Evolutionary conservation across 2,797 vertebrate species (phyloP).

Genomic region (Lacerta bilineata): DNA sequence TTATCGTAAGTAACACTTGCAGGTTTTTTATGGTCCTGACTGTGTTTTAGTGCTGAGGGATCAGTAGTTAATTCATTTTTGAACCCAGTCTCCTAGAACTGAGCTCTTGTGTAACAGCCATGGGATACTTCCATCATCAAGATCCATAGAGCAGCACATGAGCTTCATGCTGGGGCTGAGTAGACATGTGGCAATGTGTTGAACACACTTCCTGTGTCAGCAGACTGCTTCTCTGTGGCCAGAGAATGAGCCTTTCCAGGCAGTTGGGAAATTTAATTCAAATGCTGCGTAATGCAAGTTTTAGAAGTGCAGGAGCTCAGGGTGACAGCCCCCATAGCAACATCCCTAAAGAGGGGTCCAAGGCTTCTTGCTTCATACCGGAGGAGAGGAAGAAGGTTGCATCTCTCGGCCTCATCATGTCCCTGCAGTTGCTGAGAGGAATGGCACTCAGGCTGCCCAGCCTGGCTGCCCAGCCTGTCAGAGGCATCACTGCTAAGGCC

Average conservation of each 20-base stretch:
- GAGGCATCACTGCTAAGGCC: conserved; percentile 52
- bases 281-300: no score
- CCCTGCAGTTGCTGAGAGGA: conserved; percentile 45
- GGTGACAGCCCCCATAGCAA: no score
- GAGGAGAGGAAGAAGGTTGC: no score
- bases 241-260: no score
- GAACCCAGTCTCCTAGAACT: not conserved
- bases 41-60: no score
- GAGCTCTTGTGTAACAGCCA: not conserved
- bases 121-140: not conserved
- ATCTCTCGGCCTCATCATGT: conserved; percentile 42
- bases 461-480: conserved; percentile 31
- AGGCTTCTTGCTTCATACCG: no score
- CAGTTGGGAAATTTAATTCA: no score
- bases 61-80: not conserved
- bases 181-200: not conserved
- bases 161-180: not conserved
- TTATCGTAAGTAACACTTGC: no score
- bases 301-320: no score
- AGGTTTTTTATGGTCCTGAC: no score
- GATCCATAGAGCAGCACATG: not conserved
- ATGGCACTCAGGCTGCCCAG: conserved; percentile 16
- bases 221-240: no score
- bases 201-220: not conserved
- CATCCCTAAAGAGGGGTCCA: no score